A percentile compares a stretch with the other conserved stretches of the same genome.
Conservation (phyloP, 2,113 vertebrate genomes). For the Ptilonorhynchus violaceus region DNA sequence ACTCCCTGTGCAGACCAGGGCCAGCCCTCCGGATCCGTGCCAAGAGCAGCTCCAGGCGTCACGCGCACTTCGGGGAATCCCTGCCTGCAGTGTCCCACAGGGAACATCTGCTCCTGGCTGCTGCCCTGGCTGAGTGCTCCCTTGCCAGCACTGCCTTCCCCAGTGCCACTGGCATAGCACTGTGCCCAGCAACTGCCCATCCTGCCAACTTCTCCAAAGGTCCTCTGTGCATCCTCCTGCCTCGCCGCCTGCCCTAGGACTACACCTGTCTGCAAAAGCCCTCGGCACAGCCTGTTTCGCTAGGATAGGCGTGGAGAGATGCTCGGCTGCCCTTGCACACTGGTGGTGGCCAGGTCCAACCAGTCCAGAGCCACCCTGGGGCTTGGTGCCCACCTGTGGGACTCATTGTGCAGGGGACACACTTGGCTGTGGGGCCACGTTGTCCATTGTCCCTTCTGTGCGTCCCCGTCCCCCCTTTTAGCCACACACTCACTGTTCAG, state of each 20-base stretch:
- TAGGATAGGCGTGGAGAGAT: accelerated
- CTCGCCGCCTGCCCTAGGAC: accelerated
- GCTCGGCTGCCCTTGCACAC: accelerated
- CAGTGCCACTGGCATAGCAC: accelerated
- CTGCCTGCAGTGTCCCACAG: background rate
- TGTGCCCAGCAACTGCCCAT: accelerated
- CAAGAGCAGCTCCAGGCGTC: background rate
- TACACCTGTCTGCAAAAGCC: background rate
- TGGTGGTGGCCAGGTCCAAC: background rate
- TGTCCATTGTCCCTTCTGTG: background rate
- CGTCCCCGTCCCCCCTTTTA: background rate
- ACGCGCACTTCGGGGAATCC: slow-evolving; percentile 27
- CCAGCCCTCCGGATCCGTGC: background rate
- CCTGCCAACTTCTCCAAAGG: background rate
- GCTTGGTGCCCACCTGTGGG: background rate
- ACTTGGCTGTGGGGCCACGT: background rate
- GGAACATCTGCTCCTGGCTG: accelerated
- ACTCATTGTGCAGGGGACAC: accelerated
- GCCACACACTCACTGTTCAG: slow-evolving; percentile 54
- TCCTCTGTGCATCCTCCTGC: background rate
- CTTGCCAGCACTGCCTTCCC: accelerated
- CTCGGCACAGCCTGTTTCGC: accelerated
- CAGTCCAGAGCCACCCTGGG: background rate
- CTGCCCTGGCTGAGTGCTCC: background rate
- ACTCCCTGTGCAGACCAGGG: background rate